These are phyloP conservation scores for Volucella zonaria DNA, from an alignment of 2,888 invertebrate genomes.

Conservation along the genomic window DNA sequence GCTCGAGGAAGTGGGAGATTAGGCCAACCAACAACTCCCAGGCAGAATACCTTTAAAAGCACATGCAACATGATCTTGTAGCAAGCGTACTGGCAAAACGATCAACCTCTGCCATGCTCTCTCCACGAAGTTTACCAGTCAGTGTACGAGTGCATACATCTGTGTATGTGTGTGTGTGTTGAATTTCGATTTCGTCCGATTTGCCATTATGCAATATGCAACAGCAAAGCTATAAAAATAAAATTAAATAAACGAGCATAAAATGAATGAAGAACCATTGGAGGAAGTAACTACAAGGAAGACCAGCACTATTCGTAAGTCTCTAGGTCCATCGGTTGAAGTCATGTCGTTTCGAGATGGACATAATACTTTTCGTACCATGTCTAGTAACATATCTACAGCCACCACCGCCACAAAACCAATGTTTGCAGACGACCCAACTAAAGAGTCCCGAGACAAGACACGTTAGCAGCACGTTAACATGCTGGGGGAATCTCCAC, in stretches of 20 bases:
- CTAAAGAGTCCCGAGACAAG: constrained; percentile 14
- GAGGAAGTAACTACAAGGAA: constrained; percentile 56
- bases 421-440: neutral
- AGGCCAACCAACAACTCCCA: constrained; percentile 43
- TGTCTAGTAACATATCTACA: neutral
- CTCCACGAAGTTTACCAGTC: neutral
- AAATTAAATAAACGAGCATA: constrained; percentile 69
- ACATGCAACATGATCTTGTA: constrained; percentile 64
- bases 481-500: constrained; percentile 61
- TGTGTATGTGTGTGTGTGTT: constrained; percentile 19
- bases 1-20: constrained; percentile 27
- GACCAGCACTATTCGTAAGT: constrained; percentile 26
- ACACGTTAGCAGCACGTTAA: constrained; percentile 49
- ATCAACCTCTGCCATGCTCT: neutral
- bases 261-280: constrained; percentile 40
- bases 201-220: constrained; percentile 66
- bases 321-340: constrained; percentile 28
- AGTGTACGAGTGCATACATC: neutral
- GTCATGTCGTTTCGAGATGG: constrained; percentile 37
- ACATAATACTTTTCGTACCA: constrained; percentile 18
- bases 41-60: constrained; percentile 43
- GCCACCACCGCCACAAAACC: too few relatives aligned
- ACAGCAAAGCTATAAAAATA: constrained; percentile 55
- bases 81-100: constrained; percentile 34
- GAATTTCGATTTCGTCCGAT: constrained; percentile 61